phyloP scores from a whole-genome alignment of 2,797 vertebrate genomes.

The Spatula clypeata region DNA sequence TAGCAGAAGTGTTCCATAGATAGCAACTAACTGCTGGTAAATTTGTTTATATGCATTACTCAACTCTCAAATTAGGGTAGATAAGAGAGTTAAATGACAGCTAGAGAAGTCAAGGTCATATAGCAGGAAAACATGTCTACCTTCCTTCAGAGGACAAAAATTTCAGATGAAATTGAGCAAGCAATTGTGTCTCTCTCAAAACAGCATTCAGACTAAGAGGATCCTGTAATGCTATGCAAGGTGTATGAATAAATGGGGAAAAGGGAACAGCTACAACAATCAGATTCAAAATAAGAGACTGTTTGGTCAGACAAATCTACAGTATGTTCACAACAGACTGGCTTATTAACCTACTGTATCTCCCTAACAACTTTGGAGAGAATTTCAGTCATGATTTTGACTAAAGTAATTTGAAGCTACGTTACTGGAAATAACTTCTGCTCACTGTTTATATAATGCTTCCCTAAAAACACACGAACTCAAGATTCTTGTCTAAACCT shows the following conservation, averaged over 20 bases:
- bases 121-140: background rate
- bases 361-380: background rate
- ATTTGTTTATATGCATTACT: background rate
- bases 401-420: background rate
- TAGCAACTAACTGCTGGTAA: background rate
- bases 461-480: background rate
- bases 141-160: background rate
- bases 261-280: background rate
- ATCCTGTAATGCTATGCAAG: background rate
- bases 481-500: background rate
- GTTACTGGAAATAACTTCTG: background rate
- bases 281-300: background rate
- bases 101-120: conserved; percentile 17
- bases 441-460: background rate
- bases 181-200: background rate
- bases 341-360: background rate
- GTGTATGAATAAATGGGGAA: background rate
- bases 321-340: background rate
- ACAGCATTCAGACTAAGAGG: background rate
- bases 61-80: background rate
- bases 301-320: background rate
- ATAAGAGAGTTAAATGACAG: background rate
- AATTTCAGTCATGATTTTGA: background rate
- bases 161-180: too few relatives aligned
- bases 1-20: background rate